Evolutionary conservation across 2,797 vertebrate genomes (phyloP), one percentile per base, ranked within the genome.

Genomic region (Lepilemur septentrionalis): DNA sequence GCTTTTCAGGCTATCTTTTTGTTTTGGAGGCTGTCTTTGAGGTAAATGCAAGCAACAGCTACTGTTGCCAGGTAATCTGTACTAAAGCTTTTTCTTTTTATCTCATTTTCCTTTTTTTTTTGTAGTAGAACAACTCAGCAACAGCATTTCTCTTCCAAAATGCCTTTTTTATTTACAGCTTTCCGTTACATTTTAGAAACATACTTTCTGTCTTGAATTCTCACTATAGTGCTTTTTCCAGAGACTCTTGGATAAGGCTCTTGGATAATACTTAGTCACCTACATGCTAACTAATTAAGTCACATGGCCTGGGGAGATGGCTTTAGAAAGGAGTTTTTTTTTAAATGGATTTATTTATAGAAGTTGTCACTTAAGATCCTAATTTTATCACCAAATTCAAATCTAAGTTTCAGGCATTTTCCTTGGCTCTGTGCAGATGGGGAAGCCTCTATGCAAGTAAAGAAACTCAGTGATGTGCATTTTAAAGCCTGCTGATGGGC

Each of bases 21-120:
- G 57, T 97, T 95, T 93, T 88, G 92, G 89, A 92, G 61, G 25
- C 81, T 94, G 89, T 89, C 59, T 97, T 83, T 93, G 50, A 98
- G 96, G 97, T 97, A 89, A 98, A 98, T 93, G 57, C 91, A 97
- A 95, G 92, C 85, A 89, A 0, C 12, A 93, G 83, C 50, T 70
- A 55, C n/a, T 17, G 50, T 87, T 96, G 92, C 96, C 90, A 94
- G 97, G 89, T 97, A 97, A 96, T 97, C 91, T 95, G 50, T 61
- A 14, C 28, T 73, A 61, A 95, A 93, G 43, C 75, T 96, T 96
- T 98, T 97, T 89, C 50, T 89, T 81, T 59, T 59, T 41, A 22
- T 92, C 35, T 89, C 1, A 7, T 32, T 30, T 69, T 43, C 17
- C 7, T 14, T 15, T 38, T 7, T 15, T 67, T 69, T 76, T 80